phyloP scores from a whole-genome alignment of 30 jellyfish, hydroid and myxozoan genomes.

The Thelohanellus kitauei region DNA sequence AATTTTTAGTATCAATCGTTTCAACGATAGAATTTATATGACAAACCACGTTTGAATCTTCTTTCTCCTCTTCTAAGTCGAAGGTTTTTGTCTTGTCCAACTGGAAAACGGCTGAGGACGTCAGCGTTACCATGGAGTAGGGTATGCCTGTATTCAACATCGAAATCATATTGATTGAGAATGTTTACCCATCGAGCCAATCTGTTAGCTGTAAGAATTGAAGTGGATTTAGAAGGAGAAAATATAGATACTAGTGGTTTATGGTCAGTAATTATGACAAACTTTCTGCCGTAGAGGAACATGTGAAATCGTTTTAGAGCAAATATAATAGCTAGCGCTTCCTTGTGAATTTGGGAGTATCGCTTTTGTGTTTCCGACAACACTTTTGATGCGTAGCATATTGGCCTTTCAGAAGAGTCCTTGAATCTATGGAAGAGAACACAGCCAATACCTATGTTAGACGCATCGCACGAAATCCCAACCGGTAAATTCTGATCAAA shows the following conservation, averaged over 20 bases:
- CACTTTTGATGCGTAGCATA: conserved; percentile 2
- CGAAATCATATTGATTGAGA: conserved; percentile 5
- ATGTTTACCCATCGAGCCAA: conserved; percentile 8
- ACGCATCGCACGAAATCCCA: conserved; percentile 13
- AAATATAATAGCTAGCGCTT: conserved; percentile 5
- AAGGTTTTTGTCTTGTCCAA: no score
- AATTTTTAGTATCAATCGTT: no score
- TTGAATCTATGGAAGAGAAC: conserved; percentile 8
- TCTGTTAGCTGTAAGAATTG: conserved; percentile 10
- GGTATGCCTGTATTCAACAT: conserved; percentile 11
- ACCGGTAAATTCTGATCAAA: conserved; percentile 4
- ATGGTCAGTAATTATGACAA: no score
- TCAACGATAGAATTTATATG: no score
- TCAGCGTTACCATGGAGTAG: conserved; percentile 10
- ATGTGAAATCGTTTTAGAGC: conserved; percentile 4
- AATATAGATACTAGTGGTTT: conserved; percentile 9
- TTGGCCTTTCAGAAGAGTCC: conserved; percentile 8
- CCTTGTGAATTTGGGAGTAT: conserved; percentile 11
- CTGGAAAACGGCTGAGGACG: no score
- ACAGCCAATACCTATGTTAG: conserved; percentile 5
- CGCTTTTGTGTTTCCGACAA: conserved; percentile 5
- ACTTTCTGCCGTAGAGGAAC: conserved; percentile 8
- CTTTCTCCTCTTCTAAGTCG: no score
- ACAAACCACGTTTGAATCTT: no score
- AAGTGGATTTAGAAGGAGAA: conserved; percentile 4